phyloP scores from a whole-genome alignment of 1,140 invertebrate genomes.

The Drosophila sp. region DNA sequence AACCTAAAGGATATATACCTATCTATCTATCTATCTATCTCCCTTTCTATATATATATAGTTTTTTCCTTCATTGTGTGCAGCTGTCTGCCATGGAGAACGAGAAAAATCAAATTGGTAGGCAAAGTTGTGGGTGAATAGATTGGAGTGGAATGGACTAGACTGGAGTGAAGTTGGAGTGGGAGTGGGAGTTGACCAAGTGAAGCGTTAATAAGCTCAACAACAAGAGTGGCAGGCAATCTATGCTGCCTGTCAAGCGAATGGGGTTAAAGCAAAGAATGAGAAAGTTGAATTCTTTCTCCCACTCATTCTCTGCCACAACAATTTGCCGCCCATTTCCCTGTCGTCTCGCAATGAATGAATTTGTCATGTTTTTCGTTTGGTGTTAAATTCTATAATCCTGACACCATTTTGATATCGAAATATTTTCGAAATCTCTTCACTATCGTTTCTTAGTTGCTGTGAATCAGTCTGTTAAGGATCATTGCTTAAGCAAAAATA shows the following conservation, averaged over 20 bases:
- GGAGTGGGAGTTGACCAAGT: constrained; percentile 22
- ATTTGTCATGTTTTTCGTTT: neutral
- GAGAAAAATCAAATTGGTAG: constrained; percentile 15
- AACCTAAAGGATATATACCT: constrained; percentile 28
- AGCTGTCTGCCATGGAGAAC: constrained; percentile 27
- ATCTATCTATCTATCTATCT: neutral
- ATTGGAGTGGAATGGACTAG: neutral
- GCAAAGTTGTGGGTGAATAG: constrained; percentile 24
- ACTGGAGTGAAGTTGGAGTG: constrained; percentile 4
- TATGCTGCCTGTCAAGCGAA: constrained; percentile 45
- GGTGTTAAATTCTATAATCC: no score
- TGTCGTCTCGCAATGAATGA: neutral
- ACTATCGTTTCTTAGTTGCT: no score
- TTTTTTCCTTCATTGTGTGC: constrained; percentile 37
- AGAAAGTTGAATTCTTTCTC: constrained; percentile 1
- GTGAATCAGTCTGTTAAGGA: no score
- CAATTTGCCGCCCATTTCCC: no score
- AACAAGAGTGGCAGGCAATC: constrained; percentile 44
- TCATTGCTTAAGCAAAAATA: no score
- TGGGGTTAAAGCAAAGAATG: constrained; percentile 14
- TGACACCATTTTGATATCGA: no score
- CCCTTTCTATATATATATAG: neutral
- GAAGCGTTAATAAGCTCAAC: constrained; percentile 69
- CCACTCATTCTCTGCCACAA: neutral
- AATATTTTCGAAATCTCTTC: no score